phyloP scores from a whole-genome alignment of 2,797 vertebrate species.

The Valencia hispanica region DNA sequence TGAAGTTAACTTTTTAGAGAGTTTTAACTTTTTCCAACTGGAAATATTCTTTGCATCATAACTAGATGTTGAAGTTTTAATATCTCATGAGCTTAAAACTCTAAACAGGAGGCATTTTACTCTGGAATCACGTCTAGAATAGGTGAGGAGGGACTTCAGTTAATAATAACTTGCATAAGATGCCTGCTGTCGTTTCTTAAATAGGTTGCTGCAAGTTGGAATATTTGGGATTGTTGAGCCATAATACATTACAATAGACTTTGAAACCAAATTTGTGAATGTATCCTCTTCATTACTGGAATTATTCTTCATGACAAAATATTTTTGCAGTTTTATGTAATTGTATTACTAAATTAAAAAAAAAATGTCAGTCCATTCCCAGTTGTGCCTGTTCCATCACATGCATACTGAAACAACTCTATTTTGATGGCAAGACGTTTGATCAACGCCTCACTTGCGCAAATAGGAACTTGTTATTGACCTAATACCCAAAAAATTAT shows the following conservation, averaged over 20 bases:
- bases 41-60: not conserved
- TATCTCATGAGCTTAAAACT: not conserved
- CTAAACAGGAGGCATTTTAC: not conserved
- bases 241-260: not conserved
- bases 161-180: not conserved
- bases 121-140: not conserved
- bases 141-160: not conserved
- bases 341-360: too few species aligned
- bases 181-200: not conserved
- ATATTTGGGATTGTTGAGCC: not conserved
- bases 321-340: too few species aligned
- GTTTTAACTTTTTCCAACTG: not conserved
- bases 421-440: not conserved
- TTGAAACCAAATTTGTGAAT: not conserved
- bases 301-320: not conserved
- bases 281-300: not conserved
- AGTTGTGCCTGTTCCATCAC: not conserved
- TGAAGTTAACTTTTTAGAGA: too few species aligned
- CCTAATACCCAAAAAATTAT: not conserved
- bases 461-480: not conserved
- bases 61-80: not conserved
- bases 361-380: too few species aligned
- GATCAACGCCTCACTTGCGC: not conserved
- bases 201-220: not conserved
- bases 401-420: not conserved